Evolutionary conservation across 2,888 invertebrate species (phyloP).

Genomic region (Gymnocheta viridis): DNA sequence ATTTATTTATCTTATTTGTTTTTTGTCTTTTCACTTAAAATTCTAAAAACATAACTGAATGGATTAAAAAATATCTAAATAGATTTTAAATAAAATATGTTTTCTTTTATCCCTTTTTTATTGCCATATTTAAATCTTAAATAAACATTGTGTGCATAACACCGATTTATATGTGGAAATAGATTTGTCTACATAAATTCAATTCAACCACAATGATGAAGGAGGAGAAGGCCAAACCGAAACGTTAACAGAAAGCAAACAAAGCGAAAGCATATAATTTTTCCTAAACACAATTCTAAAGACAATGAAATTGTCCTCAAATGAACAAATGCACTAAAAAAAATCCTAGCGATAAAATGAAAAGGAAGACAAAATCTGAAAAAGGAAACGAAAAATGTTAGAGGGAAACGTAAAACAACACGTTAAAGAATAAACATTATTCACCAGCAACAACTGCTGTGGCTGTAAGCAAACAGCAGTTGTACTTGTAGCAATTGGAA

Average conservation of each 20-base stretch:
- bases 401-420: conserved; percentile 18
- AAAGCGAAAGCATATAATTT: conserved; percentile 51
- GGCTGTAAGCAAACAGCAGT: conserved; percentile 45
- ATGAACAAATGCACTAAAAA: conserved; percentile 16
- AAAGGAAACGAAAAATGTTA: conserved; percentile 37
- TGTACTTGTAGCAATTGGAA: conserved; percentile 24
- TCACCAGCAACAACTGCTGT: conserved; percentile 60
- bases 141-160: neutral
- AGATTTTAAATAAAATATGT: conserved; percentile 31
- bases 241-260: conserved; percentile 25
- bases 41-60: neutral
- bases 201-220: conserved; percentile 19
- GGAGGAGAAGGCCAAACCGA: conserved; percentile 43
- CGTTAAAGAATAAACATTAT: conserved; percentile 56
- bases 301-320: conserved; percentile 53
- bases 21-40: neutral
- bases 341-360: neutral
- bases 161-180: conserved; percentile 7
- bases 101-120: neutral
- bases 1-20: conserved; percentile 5
- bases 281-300: conserved; percentile 34
- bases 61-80: conserved; percentile 4
- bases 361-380: conserved; percentile 12
- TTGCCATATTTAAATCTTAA: neutral
- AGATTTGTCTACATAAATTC: neutral